These are phyloP conservation scores for Plotosus lineatus DNA, from an alignment of 2,113 vertebrate genomes.

Conservation along the genomic window DNA sequence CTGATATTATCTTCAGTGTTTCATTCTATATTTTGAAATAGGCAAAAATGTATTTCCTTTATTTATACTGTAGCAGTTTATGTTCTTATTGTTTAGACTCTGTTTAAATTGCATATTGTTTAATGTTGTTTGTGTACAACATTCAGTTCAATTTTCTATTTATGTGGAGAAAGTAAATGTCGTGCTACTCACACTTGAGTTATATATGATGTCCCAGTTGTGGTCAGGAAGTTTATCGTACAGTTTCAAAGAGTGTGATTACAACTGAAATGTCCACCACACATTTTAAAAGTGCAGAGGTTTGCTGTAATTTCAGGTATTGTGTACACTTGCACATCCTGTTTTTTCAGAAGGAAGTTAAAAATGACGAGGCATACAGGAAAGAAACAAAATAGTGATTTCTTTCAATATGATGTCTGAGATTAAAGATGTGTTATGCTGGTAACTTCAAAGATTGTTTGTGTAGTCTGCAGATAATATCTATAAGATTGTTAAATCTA, in stretches of 20 bases:
- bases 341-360: constrained; percentile 5
- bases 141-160: not conserved
- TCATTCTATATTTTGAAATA: not conserved
- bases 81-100: not conserved
- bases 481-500: not conserved
- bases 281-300: constrained; percentile 27
- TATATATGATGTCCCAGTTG: constrained; percentile 37
- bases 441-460: not conserved
- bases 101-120: not conserved
- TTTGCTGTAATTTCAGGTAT: not conserved
- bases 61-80: not conserved
- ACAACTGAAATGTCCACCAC: constrained; percentile 9
- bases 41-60: not conserved
- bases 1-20: not conserved
- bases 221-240: constrained; percentile 31
- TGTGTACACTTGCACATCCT: not conserved
- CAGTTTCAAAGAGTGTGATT: not conserved
- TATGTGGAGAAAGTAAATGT: not conserved
- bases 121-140: not conserved
- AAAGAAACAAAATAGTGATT: not conserved
- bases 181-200: not conserved
- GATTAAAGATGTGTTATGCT: not conserved
- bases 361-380: constrained; percentile 13
- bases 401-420: not conserved
- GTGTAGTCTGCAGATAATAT: not conserved